Percentiles rank a stretch among this genome's conserved stretches.
These are phyloP conservation scores for Mobula hypostoma DNA, from an alignment of 2,113 vertebrate species.

Conservation along the genomic window DNA sequence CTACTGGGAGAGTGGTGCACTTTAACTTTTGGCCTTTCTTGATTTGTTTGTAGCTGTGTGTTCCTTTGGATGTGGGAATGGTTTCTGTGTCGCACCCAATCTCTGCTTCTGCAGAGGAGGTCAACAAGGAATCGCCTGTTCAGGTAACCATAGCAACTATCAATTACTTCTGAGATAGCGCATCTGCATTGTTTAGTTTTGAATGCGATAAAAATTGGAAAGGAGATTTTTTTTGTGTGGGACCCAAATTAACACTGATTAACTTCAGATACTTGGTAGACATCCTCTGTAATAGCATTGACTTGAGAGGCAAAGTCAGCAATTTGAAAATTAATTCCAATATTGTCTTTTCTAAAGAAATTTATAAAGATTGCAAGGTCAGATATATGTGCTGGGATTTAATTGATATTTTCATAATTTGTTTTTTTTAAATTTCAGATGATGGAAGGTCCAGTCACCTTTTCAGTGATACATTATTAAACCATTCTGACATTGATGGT, in stretches of 20 bases:
- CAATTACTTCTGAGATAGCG: neutral
- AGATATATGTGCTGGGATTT: neutral
- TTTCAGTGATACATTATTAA: conserved; percentile 2
- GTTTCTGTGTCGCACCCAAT: conserved; percentile 63
- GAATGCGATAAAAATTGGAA: neutral
- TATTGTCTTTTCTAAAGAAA: neutral
- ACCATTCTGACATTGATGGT: conserved; percentile 19
- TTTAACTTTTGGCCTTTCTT: neutral
- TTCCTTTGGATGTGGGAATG: conserved; percentile 62
- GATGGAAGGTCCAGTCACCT: conserved; percentile 10
- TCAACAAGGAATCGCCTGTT: conserved; percentile 62
- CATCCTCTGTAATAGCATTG: neutral
- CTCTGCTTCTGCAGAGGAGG: conserved; percentile 63
- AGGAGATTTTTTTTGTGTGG: neutral
- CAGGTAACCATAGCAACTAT: conserved; percentile 53
- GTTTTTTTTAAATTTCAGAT: conserved; percentile 25
- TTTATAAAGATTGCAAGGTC: neutral
- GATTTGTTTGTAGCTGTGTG: conserved; percentile 52
- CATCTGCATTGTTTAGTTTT: neutral
- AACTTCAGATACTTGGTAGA: neutral
- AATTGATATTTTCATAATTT: neutral
- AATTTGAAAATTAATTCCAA: neutral
- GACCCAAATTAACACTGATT: neutral
- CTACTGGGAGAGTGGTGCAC: neutral
- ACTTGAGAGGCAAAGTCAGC: neutral